Percentiles rank a stretch among this genome's conserved stretches.
phyloP scores from a whole-genome alignment of 23 tunicate species.

The Ascidia mentula region DNA sequence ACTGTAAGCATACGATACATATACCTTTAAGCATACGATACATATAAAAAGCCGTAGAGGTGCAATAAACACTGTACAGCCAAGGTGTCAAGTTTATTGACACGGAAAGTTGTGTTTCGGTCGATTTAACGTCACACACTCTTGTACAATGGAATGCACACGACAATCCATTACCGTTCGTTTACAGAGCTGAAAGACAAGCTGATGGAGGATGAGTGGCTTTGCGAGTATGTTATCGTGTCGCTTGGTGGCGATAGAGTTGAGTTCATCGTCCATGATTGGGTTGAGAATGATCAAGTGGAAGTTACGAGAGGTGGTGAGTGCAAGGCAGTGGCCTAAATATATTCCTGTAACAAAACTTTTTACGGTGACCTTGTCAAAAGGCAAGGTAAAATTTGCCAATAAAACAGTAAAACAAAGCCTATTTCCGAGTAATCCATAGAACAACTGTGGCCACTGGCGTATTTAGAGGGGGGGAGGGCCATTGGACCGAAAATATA shows the following conservation, averaged over 20 bases:
- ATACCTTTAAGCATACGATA: not conserved
- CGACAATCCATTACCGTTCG: no score
- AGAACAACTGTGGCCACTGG: no score
- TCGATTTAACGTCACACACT: not conserved
- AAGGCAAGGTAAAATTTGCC: no score
- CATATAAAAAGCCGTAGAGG: not conserved
- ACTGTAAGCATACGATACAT: not conserved
- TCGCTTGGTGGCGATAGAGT: not conserved
- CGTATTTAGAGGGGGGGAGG: no score
- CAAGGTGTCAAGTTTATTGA: not conserved
- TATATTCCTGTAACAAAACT: no score
- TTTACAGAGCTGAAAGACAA: constrained; percentile 1
- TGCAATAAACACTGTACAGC: not conserved
- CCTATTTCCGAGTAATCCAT: not conserved
- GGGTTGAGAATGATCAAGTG: not conserved
- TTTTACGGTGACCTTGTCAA: no score
- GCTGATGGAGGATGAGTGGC: constrained; percentile 10
- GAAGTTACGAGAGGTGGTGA: constrained; percentile 18
- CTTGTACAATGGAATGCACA: not conserved
- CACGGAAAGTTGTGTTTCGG: not conserved
- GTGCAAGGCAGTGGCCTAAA: no score
- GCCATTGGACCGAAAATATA: no score
- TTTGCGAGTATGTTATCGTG: constrained; percentile 23
- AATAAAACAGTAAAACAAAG: not conserved
- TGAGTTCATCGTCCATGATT: constrained; percentile 31